phyloP scores from a whole-genome alignment of 1,140 invertebrate species.

The Drosophila melanogaster region DNA sequence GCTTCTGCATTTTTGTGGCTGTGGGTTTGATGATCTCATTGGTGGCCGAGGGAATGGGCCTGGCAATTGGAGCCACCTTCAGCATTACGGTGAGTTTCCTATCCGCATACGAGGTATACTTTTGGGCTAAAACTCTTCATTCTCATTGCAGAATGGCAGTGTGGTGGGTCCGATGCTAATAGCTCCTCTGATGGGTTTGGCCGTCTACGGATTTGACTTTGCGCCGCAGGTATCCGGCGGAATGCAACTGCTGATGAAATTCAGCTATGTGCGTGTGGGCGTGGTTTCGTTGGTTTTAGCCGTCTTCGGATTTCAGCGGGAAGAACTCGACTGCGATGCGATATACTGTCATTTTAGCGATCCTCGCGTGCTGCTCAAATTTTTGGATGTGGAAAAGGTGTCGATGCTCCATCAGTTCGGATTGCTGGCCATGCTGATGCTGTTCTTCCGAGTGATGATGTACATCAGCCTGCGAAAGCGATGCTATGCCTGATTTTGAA shows the following conservation, averaged over 20 bases:
- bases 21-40: conserved; percentile 87
- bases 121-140: neutral
- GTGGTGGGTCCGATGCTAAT: conserved; percentile 87
- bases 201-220: conserved; percentile 89
- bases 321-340: conserved; percentile 86
- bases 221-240: conserved; percentile 86
- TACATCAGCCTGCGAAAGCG: conserved; percentile 86
- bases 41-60: conserved; percentile 87
- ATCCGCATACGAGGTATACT: neutral
- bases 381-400: conserved; percentile 86
- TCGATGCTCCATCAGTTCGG: conserved; percentile 86
- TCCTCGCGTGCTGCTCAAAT: conserved; percentile 86
- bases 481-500: conserved; percentile 85
- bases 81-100: conserved; percentile 86
- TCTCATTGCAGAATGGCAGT: conserved; percentile 87
- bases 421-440: conserved; percentile 85
- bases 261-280: conserved; percentile 87
- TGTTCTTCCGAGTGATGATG: conserved; percentile 86
- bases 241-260: conserved; percentile 87
- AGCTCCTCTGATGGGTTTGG: conserved; percentile 88
- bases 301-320: conserved; percentile 87
- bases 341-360: conserved; percentile 87
- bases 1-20: conserved; percentile 86
- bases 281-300: conserved; percentile 87
- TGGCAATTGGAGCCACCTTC: conserved; percentile 88